Conservation (phyloP, 2,888 invertebrate species). For the Tholera decimalis region DNA sequence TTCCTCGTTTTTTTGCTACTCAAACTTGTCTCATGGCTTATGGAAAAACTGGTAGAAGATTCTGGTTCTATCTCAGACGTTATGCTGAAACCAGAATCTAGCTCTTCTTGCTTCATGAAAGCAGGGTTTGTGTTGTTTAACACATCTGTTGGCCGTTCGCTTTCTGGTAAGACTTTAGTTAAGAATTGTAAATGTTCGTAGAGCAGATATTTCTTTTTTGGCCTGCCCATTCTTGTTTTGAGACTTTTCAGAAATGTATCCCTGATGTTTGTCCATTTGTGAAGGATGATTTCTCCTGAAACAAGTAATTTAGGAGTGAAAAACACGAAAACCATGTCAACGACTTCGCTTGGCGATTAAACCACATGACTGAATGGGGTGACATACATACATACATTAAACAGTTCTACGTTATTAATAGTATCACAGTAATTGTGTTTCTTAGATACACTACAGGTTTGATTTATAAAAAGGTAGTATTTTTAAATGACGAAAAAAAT, state of each 20-base stretch:
- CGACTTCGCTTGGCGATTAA: not conserved
- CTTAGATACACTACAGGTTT: too few relatives aligned
- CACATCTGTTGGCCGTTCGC: constrained; percentile 56
- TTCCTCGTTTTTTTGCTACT: constrained; percentile 30
- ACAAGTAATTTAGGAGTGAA: constrained; percentile 1
- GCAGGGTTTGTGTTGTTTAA: constrained; percentile 38
- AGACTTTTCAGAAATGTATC: constrained; percentile 85
- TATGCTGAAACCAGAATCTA: constrained; percentile 32
- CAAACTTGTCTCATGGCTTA: constrained; percentile 32
- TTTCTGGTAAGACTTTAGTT: constrained; percentile 70
- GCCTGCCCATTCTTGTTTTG: constrained; percentile 76
- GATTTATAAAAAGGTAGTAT: too few relatives aligned
- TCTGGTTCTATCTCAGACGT: constrained; percentile 31
- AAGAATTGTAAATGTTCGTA: constrained; percentile 83
- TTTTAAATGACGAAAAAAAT: too few relatives aligned
- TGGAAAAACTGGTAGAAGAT: constrained; percentile 17
- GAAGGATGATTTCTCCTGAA: constrained; percentile 81
- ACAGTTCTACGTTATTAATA: too few relatives aligned
- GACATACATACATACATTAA: too few relatives aligned
- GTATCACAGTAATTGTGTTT: too few relatives aligned
- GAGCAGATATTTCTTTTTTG: constrained; percentile 79
- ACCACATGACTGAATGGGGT: not conserved
- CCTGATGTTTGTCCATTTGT: constrained; percentile 86
- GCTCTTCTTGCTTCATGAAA: constrained; percentile 69
- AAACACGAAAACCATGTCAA: not conserved